These are phyloP conservation scores for Ceyx melanurus DNA, from an alignment of 2,113 vertebrate species.

Conservation along the genomic window DNA sequence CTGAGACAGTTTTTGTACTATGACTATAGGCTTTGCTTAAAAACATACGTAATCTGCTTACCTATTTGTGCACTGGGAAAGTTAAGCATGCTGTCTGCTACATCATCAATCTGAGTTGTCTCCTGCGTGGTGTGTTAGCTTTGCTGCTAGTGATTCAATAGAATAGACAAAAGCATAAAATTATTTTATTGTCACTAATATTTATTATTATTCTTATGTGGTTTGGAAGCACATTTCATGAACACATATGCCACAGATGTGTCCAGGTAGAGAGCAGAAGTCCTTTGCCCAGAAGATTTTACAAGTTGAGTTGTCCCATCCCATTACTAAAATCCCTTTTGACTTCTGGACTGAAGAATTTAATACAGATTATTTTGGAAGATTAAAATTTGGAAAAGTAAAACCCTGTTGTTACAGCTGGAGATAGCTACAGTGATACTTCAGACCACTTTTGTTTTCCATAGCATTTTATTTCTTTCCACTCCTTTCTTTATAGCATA, in stretches of 20 bases:
- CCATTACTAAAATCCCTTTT: slow-evolving; percentile 21
- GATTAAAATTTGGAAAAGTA: slow-evolving; percentile 59
- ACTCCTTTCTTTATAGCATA: background rate
- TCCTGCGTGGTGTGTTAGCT: background rate
- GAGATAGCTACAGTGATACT: slow-evolving; percentile 22
- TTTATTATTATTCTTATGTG: background rate
- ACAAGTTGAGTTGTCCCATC: background rate
- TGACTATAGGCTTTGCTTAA: background rate
- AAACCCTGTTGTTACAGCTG: slow-evolving; percentile 57
- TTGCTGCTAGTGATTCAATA: background rate
- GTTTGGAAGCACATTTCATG: background rate
- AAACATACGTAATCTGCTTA: background rate
- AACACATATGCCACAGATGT: background rate
- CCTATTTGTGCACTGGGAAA: background rate
- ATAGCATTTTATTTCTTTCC: slow-evolving; percentile 44
- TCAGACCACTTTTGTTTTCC: slow-evolving; percentile 37
- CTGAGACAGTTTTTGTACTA: background rate
- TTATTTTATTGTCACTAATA: background rate
- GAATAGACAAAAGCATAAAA: background rate
- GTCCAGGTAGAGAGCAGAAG: background rate
- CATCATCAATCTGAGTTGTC: background rate
- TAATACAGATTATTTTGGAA: slow-evolving; percentile 38
- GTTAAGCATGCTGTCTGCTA: background rate
- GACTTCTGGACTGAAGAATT: slow-evolving; percentile 41
- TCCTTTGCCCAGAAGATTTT: background rate